Base-by-base conservation (phyloP, 1,140 invertebrate species). In the Nymphalis io region DNA sequence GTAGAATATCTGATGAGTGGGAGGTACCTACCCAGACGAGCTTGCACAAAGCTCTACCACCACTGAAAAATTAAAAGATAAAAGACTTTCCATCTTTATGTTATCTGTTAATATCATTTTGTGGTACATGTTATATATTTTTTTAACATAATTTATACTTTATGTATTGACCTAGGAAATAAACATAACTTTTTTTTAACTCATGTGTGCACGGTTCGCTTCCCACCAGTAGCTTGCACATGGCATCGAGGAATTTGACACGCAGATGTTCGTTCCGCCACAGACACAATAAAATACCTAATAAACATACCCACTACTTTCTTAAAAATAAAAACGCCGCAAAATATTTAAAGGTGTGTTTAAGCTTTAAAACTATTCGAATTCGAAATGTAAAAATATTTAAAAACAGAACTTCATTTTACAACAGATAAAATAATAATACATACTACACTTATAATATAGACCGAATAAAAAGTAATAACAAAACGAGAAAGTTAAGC, bases 231-330 rank as follows among this genome's bases (percentile, higher is more conserved):
- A 81, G 81, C 81, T 74, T 83, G 85, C 88, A 90, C 85, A 90
- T 90, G 88, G 82, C 87, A 82, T 72, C 67, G 73, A 84, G 87
- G 88, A 90, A 90, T 90, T 90, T 85, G 85, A 88, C 87, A 87
- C 84, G 88, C 88, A 90, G 88, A 88, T 89, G 88, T 86, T 82
- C 79, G 79, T 84, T 85, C 83, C 82, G 81, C 78, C 74, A 76
- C 80, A 74, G 79, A 81, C 77, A 84, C 70, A 78, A 85, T 87
- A 85, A 88, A 84, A 88, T 85, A 83, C 83, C 81, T 85, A 84
- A 83, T 83, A 84, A 85, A 84, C 75, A 82, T 74, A 69, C 66
- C 68, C 62, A 70, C 71, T 60, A 77, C 76, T 79, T 79, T 76
- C 72, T 60, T 70, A 18, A 59, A 58, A 38, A 59, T 40, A 12